A percentile compares a stretch with the other conserved stretches of the same genome.
Evolutionary conservation across 2,113 vertebrate species (phyloP).

Genomic region (Archocentrus centrarchus): DNA sequence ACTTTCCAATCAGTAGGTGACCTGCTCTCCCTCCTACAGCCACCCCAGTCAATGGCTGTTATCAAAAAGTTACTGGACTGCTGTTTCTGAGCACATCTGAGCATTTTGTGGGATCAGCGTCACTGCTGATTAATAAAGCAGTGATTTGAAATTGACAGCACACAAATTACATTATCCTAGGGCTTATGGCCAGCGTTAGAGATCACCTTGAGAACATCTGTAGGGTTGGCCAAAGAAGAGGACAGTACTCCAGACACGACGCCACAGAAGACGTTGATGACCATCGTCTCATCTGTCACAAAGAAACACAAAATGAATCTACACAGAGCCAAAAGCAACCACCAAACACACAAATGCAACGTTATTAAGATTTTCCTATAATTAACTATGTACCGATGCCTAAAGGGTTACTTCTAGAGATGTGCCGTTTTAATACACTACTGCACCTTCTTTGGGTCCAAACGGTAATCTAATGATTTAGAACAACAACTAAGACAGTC

Average conservation of each 20-base stretch:
- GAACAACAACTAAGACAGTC: background rate
- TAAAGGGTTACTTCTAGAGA: background rate
- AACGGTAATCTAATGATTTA: background rate
- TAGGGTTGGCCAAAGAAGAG: constrained; percentile 93
- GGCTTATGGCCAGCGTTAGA: background rate
- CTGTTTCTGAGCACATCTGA: background rate
- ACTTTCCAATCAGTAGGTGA: too few species aligned
- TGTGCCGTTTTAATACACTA: background rate
- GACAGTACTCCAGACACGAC: constrained; percentile 96
- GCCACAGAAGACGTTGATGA: constrained; percentile 96
- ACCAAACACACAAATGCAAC: fast-evolving
- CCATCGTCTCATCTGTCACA: constrained; percentile 91
- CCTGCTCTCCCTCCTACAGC: too few species aligned
- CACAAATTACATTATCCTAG: background rate
- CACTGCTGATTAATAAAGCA: background rate
- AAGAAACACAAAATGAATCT: background rate
- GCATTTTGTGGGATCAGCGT: background rate
- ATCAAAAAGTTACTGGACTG: background rate
- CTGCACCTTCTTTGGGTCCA: background rate
- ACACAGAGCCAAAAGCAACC: background rate
- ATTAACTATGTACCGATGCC: background rate
- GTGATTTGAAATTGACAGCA: background rate
- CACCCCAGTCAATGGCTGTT: background rate
- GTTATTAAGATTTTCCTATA: background rate
- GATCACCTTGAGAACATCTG: constrained; percentile 94